Evolutionary conservation across 2,888 invertebrate species (phyloP).

Genomic region (Caenorhabditis sp.): DNA sequence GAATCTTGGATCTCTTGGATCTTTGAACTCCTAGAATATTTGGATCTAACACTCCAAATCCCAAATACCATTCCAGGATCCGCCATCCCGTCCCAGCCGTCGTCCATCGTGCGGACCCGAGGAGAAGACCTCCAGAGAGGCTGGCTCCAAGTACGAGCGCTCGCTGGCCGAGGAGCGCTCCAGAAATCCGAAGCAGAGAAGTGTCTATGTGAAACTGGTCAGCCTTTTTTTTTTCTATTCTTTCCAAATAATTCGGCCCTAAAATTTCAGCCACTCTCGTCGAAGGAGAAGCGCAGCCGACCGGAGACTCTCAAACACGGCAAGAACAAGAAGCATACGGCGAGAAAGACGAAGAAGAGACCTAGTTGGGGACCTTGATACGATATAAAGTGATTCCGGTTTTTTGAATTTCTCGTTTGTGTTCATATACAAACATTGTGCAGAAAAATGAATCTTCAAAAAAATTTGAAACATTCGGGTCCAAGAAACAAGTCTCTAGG

Average conservation of each 20-base stretch:
- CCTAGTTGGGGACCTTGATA: conserved; percentile 1
- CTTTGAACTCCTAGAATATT: neutral
- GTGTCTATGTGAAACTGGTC: conserved; percentile 39
- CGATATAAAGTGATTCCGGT: too few species aligned
- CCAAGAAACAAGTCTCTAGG: too few species aligned
- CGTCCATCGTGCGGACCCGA: neutral
- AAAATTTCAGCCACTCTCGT: conserved; percentile 14
- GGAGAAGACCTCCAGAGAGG: conserved; percentile 6
- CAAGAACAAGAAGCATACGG: neutral
- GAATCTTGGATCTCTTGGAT: neutral
- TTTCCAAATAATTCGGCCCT: neutral
- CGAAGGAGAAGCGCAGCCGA: conserved; percentile 25
- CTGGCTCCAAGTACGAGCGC: conserved; percentile 2
- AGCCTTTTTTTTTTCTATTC: neutral
- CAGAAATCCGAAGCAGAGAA: conserved; percentile 4
- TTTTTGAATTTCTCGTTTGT: too few species aligned
- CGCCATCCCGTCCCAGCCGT: conserved; percentile 19
- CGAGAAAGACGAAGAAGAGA: conserved; percentile 16
- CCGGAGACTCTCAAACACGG: conserved; percentile 12
- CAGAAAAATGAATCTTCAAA: too few species aligned
- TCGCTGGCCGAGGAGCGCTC: conserved; percentile 20
- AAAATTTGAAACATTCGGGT: too few species aligned
- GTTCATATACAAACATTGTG: too few species aligned
- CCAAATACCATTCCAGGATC: conserved; percentile 11
- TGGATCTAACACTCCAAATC: neutral